Conservation (phyloP, 2,113 vertebrate genomes). For the Cyphomyrus discorhynchus region DNA sequence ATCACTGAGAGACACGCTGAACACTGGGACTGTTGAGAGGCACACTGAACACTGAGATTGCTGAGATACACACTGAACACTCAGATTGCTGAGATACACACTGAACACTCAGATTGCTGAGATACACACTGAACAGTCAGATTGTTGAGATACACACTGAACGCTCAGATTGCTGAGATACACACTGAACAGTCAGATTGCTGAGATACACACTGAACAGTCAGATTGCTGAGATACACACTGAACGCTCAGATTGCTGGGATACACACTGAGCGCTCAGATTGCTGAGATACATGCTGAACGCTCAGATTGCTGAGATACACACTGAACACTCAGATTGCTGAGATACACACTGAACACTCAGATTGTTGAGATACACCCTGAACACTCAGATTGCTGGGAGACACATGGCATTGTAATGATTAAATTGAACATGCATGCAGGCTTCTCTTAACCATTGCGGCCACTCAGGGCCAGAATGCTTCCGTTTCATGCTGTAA, state of each 20-base stretch:
- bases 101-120: no score
- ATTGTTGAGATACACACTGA: not conserved
- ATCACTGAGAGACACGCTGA: not conserved
- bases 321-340: not conserved
- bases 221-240: no score
- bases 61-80: not conserved
- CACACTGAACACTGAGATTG: not conserved
- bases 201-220: not conserved
- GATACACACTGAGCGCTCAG: not conserved
- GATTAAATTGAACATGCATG: not conserved
- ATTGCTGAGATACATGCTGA: not conserved
- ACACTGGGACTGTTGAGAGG: not conserved
- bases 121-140: not conserved
- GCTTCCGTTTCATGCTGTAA: not conserved
- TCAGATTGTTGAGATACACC: not conserved
- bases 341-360: not conserved
- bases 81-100: not conserved
- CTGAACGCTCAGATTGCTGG: not conserved
- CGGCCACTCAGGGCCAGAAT: not conserved
- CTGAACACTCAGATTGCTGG: not conserved
- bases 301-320: not conserved
- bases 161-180: not conserved
- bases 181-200: not conserved
- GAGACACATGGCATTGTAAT: not conserved
- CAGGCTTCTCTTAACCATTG: not conserved